Conservation (phyloP, 2,888 invertebrate species). For the Rhagium mordax region DNA sequence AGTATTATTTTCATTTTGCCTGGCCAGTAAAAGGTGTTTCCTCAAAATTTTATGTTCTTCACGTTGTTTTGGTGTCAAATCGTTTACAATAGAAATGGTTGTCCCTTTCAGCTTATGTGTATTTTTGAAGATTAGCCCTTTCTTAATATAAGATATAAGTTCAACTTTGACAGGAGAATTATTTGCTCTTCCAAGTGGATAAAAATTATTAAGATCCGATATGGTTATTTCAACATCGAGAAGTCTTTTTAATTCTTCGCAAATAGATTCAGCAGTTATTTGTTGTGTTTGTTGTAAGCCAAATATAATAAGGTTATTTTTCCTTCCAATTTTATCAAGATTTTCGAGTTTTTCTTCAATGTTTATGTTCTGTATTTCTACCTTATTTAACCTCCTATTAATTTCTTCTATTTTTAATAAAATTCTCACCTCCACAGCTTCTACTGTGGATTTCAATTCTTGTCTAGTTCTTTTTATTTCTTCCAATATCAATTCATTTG, state of each 20-base stretch:
- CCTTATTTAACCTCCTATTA: too few relatives aligned
- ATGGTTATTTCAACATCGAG: not conserved
- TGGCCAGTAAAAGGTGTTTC: constrained; percentile 2
- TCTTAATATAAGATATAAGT: not conserved
- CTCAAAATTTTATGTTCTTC: constrained; percentile 9
- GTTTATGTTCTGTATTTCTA: too few relatives aligned
- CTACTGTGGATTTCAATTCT: too few relatives aligned
- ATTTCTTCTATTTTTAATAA: too few relatives aligned
- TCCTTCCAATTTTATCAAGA: too few relatives aligned
- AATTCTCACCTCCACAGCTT: too few relatives aligned
- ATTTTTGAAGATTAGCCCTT: not conserved
- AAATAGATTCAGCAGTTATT: not conserved
- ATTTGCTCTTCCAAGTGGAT: not conserved
- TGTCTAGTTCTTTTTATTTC: too few relatives aligned
- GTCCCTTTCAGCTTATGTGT: not conserved
- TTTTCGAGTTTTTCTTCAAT: too few relatives aligned
- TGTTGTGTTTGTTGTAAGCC: not conserved
- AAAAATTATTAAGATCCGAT: not conserved
- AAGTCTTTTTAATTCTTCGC: not conserved
- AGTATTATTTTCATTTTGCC: not conserved
- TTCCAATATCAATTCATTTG: too few relatives aligned
- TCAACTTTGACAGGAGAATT: not conserved
- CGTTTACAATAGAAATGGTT: constrained; percentile 12
- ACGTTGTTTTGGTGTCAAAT: not conserved
- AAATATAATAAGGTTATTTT: too few relatives aligned